Conservation (phyloP, 2,113 vertebrate species). For the Gallinago media region DNA sequence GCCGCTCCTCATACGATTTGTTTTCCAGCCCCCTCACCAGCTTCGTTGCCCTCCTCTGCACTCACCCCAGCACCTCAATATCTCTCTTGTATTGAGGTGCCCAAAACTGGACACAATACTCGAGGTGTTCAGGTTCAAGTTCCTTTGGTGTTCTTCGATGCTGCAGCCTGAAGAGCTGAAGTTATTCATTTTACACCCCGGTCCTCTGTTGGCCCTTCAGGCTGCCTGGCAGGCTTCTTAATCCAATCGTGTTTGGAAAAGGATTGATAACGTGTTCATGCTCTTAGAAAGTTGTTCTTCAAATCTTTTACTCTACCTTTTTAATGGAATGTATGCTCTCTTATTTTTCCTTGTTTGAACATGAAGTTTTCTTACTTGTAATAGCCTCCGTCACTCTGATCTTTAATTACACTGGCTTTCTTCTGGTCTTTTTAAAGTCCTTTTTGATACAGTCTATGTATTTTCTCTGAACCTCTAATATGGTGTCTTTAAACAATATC, state of each 20-base stretch:
- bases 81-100: too few relatives aligned
- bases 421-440: constrained; percentile 47
- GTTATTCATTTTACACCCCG: neutral
- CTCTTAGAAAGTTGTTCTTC: constrained; percentile 21
- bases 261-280: neutral
- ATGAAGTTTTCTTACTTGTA: constrained; percentile 33
- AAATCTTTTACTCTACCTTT: constrained; percentile 45
- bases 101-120: too few relatives aligned
- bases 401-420: constrained; percentile 61
- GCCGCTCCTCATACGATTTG: too few relatives aligned
- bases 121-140: neutral
- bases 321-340: constrained; percentile 33
- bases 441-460: constrained; percentile 25
- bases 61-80: too few relatives aligned
- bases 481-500: constrained; percentile 50
- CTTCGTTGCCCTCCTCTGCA: too few relatives aligned
- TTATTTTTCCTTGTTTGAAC: constrained; percentile 50
- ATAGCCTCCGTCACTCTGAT: constrained; percentile 49
- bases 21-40: too few relatives aligned
- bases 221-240: neutral
- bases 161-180: neutral
- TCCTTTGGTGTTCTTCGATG: neutral
- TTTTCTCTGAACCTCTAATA: constrained; percentile 34
- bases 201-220: neutral
- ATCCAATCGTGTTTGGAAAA: constrained; percentile 7